phyloP scores from a whole-genome alignment of 1,140 invertebrate genomes.

The Apis florea region DNA sequence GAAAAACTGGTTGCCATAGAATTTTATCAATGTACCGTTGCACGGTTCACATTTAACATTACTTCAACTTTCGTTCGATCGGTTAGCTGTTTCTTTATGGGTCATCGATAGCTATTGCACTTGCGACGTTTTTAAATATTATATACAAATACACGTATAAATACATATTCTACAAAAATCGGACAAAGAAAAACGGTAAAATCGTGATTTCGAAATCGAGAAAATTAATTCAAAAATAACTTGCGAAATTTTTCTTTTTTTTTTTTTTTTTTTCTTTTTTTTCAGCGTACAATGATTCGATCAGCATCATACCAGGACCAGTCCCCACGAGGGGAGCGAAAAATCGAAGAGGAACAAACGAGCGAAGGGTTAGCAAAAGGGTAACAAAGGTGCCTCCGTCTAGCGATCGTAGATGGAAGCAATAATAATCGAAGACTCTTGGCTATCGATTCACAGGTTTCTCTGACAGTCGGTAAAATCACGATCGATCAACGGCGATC shows the following conservation, averaged over 20 bases:
- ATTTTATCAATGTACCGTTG: conserved; percentile 29
- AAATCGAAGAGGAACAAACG: no score
- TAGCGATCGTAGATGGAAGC: conserved; percentile 70
- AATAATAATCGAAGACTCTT: conserved; percentile 50
- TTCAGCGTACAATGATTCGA: not conserved
- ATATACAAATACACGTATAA: no score
- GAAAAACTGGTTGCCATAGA: conserved; percentile 46
- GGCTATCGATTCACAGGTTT: conserved; percentile 30
- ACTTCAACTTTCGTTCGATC: conserved; percentile 29
- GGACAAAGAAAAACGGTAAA: not conserved
- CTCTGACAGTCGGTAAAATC: conserved; percentile 72
- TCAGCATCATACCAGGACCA: not conserved
- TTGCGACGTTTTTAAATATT: not conserved
- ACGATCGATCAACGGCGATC: not conserved
- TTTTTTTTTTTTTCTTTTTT: not conserved
- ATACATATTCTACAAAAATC: not conserved
- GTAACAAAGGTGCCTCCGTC: conserved; percentile 73
- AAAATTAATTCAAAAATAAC: no score
- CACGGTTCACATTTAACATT: no score
- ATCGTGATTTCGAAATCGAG: not conserved
- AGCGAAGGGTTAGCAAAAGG: not conserved
- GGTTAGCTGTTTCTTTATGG: no score
- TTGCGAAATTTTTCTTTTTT: not conserved
- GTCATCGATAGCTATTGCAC: not conserved
- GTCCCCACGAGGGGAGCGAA: no score